Base-by-base conservation (phyloP, 1,140 invertebrate species). In the Drosophila lacteicornis region DNA sequence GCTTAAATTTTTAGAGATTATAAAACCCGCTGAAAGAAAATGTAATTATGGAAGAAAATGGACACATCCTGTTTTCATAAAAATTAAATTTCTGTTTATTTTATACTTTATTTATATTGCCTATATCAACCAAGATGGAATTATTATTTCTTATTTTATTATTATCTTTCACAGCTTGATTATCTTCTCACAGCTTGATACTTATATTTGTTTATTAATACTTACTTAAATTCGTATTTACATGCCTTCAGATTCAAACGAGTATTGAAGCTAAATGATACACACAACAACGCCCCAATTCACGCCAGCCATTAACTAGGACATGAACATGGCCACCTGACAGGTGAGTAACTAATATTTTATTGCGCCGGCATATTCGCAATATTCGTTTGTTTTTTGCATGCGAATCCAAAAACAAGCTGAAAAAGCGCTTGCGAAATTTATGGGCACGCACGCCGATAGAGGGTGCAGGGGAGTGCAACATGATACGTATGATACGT, bases 361-460 rank as follows among this genome's bases (percentile, higher is more conserved):
- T 66, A 43, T 38, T 62, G 19, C 36, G 15, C 19, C 19, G 8
- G 9, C 62, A 38, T 57, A 55, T 25, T 5, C 27, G 33, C 51
- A 65, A 65, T 55, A 59, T 68, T 67, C 60, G 38, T 57, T 27
- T 59, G 36, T 62, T 59, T 56, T 50, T 67, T 45, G 33, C 46
- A 40, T 36, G 33, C 40, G 19, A 56, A 46, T 60, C 38, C 45
- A 49, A 36, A 25, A 69, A 15, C 19, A 43, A 51, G 42, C 12
- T 42, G 30, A 57, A 77, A 61, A 77, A 59, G 61, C 27, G 53
- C 50, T 40, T 57, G 57, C 17, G 40, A 76, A 58, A 84, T 84
- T 77, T 63, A 85, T 85, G 56, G 76, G 67, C 45, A 53, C 46
- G 59, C 62, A 83, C 61, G 63, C 3, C 11, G 51, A 50, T 71